Conservation (phyloP, 2,888 invertebrate genomes). For the Spodoptera picta region DNA sequence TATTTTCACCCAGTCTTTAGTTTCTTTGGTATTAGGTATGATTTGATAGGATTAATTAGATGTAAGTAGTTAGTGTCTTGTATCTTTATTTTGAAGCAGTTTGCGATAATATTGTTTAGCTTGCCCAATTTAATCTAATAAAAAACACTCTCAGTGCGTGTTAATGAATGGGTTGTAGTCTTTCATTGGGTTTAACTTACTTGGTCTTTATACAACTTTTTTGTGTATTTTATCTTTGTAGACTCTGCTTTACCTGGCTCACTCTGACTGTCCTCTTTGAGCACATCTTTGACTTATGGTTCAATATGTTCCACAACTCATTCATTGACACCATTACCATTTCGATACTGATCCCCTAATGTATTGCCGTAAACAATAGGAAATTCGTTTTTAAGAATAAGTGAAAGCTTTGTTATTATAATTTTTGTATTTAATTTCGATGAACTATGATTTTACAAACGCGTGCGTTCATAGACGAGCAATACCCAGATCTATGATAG, state of each 20-base stretch:
- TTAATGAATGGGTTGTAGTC: conserved; percentile 19
- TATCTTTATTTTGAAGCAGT: conserved; percentile 33
- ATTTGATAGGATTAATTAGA: conserved; percentile 47
- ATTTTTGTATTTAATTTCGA: conserved; percentile 27
- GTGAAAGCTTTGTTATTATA: conserved; percentile 1
- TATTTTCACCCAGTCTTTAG: conserved; percentile 35
- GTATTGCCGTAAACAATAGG: conserved; percentile 6
- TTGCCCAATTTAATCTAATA: conserved; percentile 22
- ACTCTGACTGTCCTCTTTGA: no score
- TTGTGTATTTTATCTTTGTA: no score
- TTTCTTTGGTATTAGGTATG: conserved; percentile 38
- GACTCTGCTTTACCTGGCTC: no score
- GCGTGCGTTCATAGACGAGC: conserved; percentile 37
- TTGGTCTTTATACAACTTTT: no score
- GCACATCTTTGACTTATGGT: not conserved
- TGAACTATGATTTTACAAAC: conserved; percentile 21
- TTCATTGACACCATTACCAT: conserved; percentile 34
- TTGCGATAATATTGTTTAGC: conserved; percentile 35
- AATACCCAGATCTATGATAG: not conserved
- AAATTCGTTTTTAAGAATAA: no score
- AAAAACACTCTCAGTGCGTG: conserved; percentile 23
- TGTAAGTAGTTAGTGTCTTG: conserved; percentile 33
- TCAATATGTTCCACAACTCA: not conserved
- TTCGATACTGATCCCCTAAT: conserved; percentile 48
- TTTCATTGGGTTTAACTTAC: not conserved